Percentiles rank a stretch among this genome's conserved stretches.
phyloP scores from a whole-genome alignment of 2,888 invertebrate genomes.

The Megalurothrips usitatus region DNA sequence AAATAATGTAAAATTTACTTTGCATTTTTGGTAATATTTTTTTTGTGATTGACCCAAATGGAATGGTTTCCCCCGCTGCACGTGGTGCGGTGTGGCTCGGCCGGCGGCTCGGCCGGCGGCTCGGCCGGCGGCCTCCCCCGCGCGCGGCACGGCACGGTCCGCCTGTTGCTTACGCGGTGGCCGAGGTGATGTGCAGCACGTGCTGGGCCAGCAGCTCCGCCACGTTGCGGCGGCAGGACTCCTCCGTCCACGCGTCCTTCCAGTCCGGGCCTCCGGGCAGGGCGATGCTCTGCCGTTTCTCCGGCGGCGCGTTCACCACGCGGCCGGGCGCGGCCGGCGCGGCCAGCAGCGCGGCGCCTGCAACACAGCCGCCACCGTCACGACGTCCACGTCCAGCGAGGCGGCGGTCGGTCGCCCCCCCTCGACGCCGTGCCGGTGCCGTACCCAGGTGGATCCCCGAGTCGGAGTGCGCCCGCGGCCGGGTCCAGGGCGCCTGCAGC shows the following conservation, averaged over 20 bases:
- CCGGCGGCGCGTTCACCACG: background rate
- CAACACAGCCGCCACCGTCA: no score
- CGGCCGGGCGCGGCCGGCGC: background rate
- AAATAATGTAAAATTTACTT: no score
- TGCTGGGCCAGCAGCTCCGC: background rate
- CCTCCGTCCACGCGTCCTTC: constrained; percentile 12
- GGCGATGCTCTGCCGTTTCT: constrained; percentile 4
- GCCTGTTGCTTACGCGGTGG: background rate
- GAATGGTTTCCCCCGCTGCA: background rate
- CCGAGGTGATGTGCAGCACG: background rate
- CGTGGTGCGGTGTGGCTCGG: background rate
- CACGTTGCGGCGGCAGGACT: constrained; percentile 2
- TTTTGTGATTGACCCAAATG: no score
- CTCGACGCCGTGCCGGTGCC: background rate
- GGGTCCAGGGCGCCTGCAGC: background rate
- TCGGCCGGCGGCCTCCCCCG: no score
- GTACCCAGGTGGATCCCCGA: constrained; percentile 13
- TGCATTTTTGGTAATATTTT: no score
- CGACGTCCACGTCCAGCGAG: background rate
- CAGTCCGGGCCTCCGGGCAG: background rate
- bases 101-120: no score
- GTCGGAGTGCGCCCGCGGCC: background rate
- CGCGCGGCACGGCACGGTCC: no score
- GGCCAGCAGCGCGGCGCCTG: background rate
- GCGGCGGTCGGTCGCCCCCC: no score